Conservation (phyloP, 2,888 invertebrate genomes). For the Rugalucina vietnamica region DNA sequence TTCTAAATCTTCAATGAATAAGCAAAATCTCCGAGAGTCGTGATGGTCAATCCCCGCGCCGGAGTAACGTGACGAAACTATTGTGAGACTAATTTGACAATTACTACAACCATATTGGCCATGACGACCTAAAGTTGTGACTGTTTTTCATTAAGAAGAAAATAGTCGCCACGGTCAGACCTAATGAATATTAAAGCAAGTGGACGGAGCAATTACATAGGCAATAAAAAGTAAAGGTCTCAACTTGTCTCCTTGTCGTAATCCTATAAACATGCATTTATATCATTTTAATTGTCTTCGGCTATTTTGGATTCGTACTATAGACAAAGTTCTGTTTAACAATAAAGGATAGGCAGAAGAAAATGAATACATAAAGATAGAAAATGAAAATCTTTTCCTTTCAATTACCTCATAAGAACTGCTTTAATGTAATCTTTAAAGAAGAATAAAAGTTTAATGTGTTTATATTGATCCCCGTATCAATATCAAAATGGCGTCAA, state of each 20-base stretch:
- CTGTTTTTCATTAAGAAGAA: slow-evolving; percentile 5
- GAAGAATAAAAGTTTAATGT: slow-evolving; percentile 55
- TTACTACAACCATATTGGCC: slow-evolving; percentile 14
- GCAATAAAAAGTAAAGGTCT: slow-evolving; percentile 30
- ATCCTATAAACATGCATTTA: slow-evolving; percentile 45
- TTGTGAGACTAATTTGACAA: slow-evolving; percentile 21
- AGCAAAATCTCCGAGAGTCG: background rate
- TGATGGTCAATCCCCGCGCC: background rate
- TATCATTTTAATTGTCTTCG: slow-evolving; percentile 49
- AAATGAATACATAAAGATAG: slow-evolving; percentile 27
- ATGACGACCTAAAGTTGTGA: background rate
- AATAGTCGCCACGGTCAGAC: background rate
- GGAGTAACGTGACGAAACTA: background rate
- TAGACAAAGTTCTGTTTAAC: slow-evolving; percentile 4
- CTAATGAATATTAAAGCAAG: slow-evolving; percentile 31
- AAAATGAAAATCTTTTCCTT: slow-evolving; percentile 61
- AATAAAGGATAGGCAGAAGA: slow-evolving; percentile 26
- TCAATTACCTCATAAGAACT: slow-evolving; percentile 53
- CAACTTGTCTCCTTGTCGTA: slow-evolving; percentile 40
- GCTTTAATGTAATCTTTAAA: slow-evolving; percentile 55
- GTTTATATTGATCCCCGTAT: slow-evolving; percentile 55
- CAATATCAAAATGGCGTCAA: slow-evolving; percentile 58
- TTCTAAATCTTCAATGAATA: background rate
- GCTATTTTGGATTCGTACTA: background rate
- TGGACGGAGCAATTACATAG: slow-evolving; percentile 10